phyloP scores from a whole-genome alignment of 1,140 invertebrate genomes.

The Aphaenogaster rudis region DNA sequence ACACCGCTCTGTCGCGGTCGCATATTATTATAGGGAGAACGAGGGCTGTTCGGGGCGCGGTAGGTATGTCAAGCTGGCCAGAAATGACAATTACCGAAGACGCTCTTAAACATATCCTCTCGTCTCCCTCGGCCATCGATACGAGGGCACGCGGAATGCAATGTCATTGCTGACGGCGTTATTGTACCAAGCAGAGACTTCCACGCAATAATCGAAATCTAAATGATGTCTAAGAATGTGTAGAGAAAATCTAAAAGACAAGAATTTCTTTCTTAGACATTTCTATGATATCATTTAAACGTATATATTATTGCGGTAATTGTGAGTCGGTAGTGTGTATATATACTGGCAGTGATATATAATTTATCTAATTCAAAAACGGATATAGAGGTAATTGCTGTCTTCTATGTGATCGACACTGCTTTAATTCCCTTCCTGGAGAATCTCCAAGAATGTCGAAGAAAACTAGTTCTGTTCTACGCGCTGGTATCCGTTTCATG shows the following conservation, averaged over 20 bases:
- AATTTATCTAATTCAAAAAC: constrained; percentile 1
- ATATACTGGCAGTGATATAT: neutral
- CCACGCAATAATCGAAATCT: constrained; percentile 6
- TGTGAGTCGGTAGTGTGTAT: neutral
- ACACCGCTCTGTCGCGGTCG: constrained; percentile 74
- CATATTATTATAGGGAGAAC: constrained; percentile 83
- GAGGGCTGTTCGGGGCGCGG: constrained; percentile 25
- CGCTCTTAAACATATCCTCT: constrained; percentile 79
- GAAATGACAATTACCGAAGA: constrained; percentile 85
- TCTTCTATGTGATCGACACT: neutral
- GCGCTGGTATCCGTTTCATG: constrained; percentile 69
- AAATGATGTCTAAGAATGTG: neutral
- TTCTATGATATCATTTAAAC: neutral
- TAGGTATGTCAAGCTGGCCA: constrained; percentile 83
- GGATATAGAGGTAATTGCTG: neutral
- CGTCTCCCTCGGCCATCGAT: constrained; percentile 45
- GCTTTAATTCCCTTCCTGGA: constrained; percentile 20
- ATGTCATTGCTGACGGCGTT: constrained; percentile 76
- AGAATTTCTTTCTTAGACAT: neutral
- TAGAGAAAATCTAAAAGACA: constrained; percentile 12
- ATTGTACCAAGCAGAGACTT: constrained; percentile 27
- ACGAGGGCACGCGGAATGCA: constrained; percentile 77
- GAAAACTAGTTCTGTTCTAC: constrained; percentile 63
- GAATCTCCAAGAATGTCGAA: constrained; percentile 44
- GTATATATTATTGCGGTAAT: neutral